These are phyloP conservation scores for Antidorcas marsupialis DNA, from an alignment of 2,113 vertebrate genomes.

Conservation along the genomic window DNA sequence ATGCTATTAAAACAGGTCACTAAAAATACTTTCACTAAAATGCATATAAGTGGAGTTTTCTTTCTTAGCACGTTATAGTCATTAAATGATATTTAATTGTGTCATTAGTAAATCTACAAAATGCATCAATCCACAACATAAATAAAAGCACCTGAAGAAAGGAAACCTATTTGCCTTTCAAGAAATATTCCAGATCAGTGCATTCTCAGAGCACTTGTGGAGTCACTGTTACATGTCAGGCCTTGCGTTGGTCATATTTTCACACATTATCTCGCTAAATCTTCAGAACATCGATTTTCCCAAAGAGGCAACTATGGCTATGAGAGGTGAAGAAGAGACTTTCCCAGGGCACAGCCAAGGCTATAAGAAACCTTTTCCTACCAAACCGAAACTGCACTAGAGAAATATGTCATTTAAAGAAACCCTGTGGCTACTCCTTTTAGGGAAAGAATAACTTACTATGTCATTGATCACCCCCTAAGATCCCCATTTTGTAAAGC, in stretches of 20 bases:
- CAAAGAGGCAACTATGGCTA: neutral
- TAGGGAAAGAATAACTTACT: slow-evolving; percentile 25
- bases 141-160: neutral
- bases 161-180: neutral
- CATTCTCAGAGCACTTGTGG: neutral
- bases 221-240: neutral
- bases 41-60: neutral
- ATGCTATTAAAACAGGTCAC: neutral
- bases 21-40: neutral
- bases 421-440: neutral
- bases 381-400: neutral
- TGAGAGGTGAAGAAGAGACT: neutral
- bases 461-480: neutral
- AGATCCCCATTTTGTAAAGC: slow-evolving; percentile 38
- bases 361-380: neutral
- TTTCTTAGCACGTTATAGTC: neutral
- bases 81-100: neutral
- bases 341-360: neutral
- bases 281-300: neutral
- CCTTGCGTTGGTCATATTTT: neutral
- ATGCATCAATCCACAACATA: neutral
- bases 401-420: neutral
- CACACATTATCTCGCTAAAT: neutral
- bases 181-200: neutral
- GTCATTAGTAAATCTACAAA: neutral